Evolutionary conservation across 2,888 invertebrate species (phyloP), one percentile per base, ranked within the genome.

Genomic region (Lepidocyrtoides sp.): DNA sequence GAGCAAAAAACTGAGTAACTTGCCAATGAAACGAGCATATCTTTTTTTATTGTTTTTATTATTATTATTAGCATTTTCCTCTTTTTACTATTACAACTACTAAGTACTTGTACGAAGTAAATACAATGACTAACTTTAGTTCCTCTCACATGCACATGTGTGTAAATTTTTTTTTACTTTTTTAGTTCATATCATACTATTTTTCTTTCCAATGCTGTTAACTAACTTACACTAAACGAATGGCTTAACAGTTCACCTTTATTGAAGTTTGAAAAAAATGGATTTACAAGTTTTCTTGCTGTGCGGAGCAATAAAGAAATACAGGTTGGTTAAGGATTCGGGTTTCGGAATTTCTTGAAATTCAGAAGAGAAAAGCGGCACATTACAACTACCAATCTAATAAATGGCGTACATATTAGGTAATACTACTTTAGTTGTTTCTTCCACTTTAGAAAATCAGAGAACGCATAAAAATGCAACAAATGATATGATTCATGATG

Each of bases 11-110:
- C 23, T 36, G 36, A 57, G 20, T 32, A 81, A 81, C 81, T 32
- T 60, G 60, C 77, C 77, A 77, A 51, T 48, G 48, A 77, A 77
- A 77, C 77, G 77, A 77, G 51, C 51, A 77, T 51, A 51, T 77
- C 29, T 51, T 77, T 77, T 26, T 77, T n/a, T n/a, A n/a, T n/a
- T 51, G 29, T 77, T 48, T n/a, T 77, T 77, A 26, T 36, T 79
- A 41, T 79, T 57, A 77, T 77, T 77, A 54, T 77, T 14, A 54
- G 48, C 48, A 51, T 29, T 48, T 57, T 54, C 57, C 36, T 23
- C 57, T 81, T 57, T 2, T 75, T 77, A 8, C 72, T 44, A 5
- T 3, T 12, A 60, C n/a, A n/a, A n/a, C n/a, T n/a, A n/a, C n/a
- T n/a, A n/a, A n/a, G n/a, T n/a, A n/a, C n/a, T n/a, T n/a, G n/a